phyloP scores from a whole-genome alignment of 2,113 vertebrate species.

The Orcinus orca region DNA sequence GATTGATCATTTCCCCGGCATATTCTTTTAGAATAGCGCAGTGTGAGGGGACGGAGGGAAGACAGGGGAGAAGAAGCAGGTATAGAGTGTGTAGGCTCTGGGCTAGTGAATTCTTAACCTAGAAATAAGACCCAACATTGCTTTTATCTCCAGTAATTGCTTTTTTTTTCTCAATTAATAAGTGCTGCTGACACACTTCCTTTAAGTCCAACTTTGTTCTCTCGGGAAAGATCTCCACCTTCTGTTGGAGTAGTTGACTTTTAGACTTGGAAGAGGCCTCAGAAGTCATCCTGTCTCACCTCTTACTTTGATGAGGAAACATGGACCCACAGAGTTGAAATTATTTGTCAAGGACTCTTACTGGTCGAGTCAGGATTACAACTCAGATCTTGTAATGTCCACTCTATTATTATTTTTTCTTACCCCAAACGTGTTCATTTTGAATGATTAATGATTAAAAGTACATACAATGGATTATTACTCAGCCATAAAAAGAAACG shows the following conservation, averaged over 20 bases:
- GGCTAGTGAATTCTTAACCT: neutral
- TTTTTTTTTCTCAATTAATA: neutral
- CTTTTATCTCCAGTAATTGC: neutral
- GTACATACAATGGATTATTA: too few species aligned
- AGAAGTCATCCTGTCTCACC: neutral
- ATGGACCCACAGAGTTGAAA: neutral
- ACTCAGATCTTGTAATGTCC: neutral
- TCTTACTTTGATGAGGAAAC: neutral
- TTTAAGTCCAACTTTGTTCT: neutral
- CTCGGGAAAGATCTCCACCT: neutral
- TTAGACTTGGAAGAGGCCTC: neutral
- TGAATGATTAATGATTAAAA: neutral
- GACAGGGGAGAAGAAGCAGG: neutral
- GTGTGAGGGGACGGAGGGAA: too few species aligned
- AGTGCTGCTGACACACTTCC: neutral
- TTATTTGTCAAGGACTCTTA: neutral
- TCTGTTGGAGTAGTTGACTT: neutral
- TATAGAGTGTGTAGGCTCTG: neutral
- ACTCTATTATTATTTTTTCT: neutral
- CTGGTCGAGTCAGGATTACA: neutral
- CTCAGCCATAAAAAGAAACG: too few species aligned
- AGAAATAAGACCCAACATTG: neutral
- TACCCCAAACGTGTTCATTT: neutral
- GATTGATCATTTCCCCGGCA: accelerated
- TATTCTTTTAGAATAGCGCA: neutral